Conservation (phyloP, 2,888 invertebrate genomes). For the Synergus gifuensis region DNA sequence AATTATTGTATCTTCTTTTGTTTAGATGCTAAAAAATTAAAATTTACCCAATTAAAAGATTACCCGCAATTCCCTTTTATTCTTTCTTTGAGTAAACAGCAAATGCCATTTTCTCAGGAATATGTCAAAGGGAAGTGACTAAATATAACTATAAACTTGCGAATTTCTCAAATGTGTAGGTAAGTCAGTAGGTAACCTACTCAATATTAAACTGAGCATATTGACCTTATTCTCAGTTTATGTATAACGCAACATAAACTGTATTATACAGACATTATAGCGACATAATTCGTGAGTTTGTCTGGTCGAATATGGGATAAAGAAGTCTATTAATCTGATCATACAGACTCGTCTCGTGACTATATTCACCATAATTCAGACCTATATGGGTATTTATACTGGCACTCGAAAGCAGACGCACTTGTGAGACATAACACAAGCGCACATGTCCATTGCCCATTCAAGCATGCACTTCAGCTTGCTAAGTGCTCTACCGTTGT, state of each 20-base stretch:
- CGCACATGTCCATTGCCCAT: not conserved
- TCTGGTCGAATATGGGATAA: not conserved
- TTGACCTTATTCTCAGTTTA: slow-evolving; percentile 12
- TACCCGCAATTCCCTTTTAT: no score
- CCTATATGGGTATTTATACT: not conserved
- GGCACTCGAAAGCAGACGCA: slow-evolving; percentile 18
- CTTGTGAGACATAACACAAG: slow-evolving; percentile 13
- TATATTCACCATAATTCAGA: not conserved
- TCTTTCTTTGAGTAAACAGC: no score
- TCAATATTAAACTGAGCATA: slow-evolving; percentile 25
- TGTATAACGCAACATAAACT: not conserved
- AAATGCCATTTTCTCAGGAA: not conserved
- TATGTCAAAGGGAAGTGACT: slow-evolving; percentile 3
- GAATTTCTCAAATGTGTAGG: slow-evolving; percentile 7
- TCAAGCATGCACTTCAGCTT: slow-evolving; percentile 3
- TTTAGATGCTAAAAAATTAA: no score
- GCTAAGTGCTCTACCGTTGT: not conserved
- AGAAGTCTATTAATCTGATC: not conserved
- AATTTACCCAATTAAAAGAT: no score
- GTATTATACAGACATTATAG: not conserved
- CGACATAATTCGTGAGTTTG: not conserved
- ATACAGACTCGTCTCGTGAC: not conserved
- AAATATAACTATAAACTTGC: not conserved
- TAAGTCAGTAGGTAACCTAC: slow-evolving; percentile 50
- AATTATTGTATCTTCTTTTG: no score